Percentiles rank a stretch among this genome's conserved stretches.
Conservation (phyloP, 2,888 invertebrate genomes). For the Chouioia cunea region DNA sequence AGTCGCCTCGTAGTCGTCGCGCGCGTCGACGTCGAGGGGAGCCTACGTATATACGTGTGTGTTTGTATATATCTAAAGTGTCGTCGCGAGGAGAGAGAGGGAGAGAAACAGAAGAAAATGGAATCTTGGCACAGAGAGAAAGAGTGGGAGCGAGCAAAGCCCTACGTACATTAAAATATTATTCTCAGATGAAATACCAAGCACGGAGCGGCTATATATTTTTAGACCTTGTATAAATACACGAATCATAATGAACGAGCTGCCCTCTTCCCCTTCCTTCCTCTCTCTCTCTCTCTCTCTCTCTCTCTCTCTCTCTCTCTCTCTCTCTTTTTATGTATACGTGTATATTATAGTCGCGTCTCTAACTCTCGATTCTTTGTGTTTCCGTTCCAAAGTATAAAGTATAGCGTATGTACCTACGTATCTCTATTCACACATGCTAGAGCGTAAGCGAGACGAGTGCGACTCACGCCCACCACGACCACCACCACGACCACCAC, state of each 20-base stretch:
- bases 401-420: constrained; percentile 38
- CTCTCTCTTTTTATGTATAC: constrained; percentile 20
- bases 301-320: too few species aligned
- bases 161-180: constrained; percentile 68
- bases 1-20: too few species aligned
- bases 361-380: constrained; percentile 48
- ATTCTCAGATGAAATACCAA: constrained; percentile 69
- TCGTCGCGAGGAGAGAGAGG: constrained; percentile 32
- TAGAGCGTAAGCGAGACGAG: too few species aligned
- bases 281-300: too few species aligned
- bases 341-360: constrained; percentile 45
- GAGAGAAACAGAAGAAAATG: constrained; percentile 45
- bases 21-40: too few species aligned
- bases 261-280: too few species aligned
- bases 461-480: too few species aligned
- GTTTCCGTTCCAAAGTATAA: constrained; percentile 51
- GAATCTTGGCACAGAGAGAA: constrained; percentile 43
- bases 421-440: too few species aligned
- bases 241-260: constrained; percentile 69
- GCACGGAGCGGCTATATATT: constrained; percentile 63
- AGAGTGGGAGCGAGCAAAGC: constrained; percentile 45
- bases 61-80: too few species aligned
- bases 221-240: constrained; percentile 70
- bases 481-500: too few species aligned
- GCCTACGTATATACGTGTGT: too few species aligned